phyloP scores from a whole-genome alignment of 2,113 vertebrate species.

The Corythoichthys intestinalis region DNA sequence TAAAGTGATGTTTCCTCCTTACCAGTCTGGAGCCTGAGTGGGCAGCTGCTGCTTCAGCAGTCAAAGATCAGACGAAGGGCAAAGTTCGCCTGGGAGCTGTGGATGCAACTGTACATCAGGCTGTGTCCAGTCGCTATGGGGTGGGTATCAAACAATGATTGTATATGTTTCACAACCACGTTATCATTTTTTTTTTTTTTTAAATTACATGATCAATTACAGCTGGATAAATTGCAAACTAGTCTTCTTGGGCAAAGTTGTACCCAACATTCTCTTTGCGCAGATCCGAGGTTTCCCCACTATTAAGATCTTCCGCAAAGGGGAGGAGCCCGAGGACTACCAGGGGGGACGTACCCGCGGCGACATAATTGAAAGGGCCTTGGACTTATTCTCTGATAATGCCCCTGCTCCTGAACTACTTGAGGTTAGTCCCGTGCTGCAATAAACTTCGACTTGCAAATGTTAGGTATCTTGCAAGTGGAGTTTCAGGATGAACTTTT shows the following conservation, averaged over 20 bases:
- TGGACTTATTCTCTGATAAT: constrained; percentile 92
- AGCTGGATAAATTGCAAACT: no score
- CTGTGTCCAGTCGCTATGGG: constrained; percentile 80
- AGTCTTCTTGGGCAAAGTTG: no score
- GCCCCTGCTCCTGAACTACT: constrained; percentile 82
- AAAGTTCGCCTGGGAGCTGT: constrained; percentile 89
- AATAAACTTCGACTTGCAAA: no score
- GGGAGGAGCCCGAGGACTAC: constrained; percentile 88
- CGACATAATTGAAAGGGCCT: constrained; percentile 81
- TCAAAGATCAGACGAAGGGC: constrained; percentile 91
- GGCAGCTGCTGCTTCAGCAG: constrained; percentile 86
- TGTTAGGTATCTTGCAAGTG: no score
- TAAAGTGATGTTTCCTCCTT: not conserved
- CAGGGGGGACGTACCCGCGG: constrained; percentile 85
- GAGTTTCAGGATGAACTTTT: no score
- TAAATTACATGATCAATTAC: not conserved
- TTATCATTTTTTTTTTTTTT: not conserved
- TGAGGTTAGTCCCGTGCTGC: constrained; percentile 75
- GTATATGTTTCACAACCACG: not conserved
- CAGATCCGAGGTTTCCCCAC: constrained; percentile 93
- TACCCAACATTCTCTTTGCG: not conserved
- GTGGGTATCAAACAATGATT: constrained; percentile 64
- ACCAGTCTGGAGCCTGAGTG: constrained; percentile 91
- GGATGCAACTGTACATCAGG: constrained; percentile 88
- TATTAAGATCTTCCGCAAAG: constrained; percentile 96